Percentiles rank a stretch among this genome's conserved stretches.
phyloP scores from a whole-genome alignment of 2,888 invertebrate species.

The Clanis bilineata region DNA sequence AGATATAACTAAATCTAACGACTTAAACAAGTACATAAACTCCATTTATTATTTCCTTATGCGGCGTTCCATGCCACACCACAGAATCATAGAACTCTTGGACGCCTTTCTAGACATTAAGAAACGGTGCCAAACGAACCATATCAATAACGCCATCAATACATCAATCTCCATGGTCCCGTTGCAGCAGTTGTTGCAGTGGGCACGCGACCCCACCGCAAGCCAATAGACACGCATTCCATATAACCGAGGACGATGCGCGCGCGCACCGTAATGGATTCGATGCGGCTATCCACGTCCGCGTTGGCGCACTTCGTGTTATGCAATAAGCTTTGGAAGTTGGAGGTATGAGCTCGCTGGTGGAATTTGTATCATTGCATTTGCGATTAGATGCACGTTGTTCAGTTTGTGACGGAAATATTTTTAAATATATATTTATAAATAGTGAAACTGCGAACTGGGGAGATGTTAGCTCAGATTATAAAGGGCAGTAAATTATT shows the following conservation, averaged over 20 bases:
- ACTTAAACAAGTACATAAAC: too few species aligned
- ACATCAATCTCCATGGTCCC: slow-evolving; percentile 50
- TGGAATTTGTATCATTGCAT: neutral
- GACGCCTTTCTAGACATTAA: neutral
- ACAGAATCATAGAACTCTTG: neutral
- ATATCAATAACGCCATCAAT: slow-evolving; percentile 17
- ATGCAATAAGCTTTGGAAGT: slow-evolving; percentile 1
- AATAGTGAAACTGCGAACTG: too few species aligned
- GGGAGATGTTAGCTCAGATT: too few species aligned
- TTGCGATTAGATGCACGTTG: neutral
- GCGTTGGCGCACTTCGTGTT: slow-evolving; percentile 29
- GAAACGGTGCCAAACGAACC: slow-evolving; percentile 20
- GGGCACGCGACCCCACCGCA: slow-evolving; percentile 60
- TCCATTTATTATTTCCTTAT: neutral
- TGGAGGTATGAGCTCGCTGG: neutral
- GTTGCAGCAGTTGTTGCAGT: slow-evolving; percentile 48
- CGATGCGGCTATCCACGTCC: slow-evolving; percentile 19
- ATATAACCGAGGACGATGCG: slow-evolving; percentile 46
- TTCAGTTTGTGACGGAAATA: neutral
- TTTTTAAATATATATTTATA: neutral
- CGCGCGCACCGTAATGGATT: slow-evolving; percentile 36
- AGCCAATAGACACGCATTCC: slow-evolving; percentile 58
- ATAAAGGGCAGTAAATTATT: too few species aligned
- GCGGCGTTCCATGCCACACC: slow-evolving; percentile 2
- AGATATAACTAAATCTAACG: neutral